These are phyloP conservation scores for Iphiclides podalirius DNA, from an alignment of 2,888 invertebrate genomes.

Conservation along the genomic window DNA sequence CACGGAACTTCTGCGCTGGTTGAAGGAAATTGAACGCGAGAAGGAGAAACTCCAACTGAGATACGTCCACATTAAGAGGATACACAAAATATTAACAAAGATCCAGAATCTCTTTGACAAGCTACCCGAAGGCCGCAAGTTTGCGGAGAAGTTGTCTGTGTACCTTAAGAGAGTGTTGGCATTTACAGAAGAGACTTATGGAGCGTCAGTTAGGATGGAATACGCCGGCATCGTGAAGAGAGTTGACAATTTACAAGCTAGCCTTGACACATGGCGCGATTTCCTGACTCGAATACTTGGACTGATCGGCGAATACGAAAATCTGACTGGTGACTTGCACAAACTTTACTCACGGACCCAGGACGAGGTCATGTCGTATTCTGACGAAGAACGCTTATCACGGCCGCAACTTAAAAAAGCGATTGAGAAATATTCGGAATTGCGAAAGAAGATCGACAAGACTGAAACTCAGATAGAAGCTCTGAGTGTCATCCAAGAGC, in stretches of 20 bases:
- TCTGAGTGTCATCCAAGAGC: constrained; percentile 87
- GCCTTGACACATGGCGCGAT: constrained; percentile 89
- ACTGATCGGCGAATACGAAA: constrained; percentile 83
- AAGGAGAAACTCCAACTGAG: constrained; percentile 87
- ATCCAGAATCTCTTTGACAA: constrained; percentile 85
- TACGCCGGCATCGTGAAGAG: constrained; percentile 88
- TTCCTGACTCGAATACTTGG: constrained; percentile 85
- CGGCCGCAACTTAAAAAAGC: constrained; percentile 82
- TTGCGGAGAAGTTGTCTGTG: constrained; percentile 80
- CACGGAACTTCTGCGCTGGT: constrained; percentile 86
- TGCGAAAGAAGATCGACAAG: constrained; percentile 79
- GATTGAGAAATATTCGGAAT: constrained; percentile 82
- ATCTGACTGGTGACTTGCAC: constrained; percentile 80
- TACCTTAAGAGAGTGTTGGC: constrained; percentile 84
- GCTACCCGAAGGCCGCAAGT: constrained; percentile 84
- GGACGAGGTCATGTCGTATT: constrained; percentile 78
- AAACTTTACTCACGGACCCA: constrained; percentile 83
- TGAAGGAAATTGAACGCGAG: constrained; percentile 89
- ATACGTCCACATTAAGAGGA: constrained; percentile 88
- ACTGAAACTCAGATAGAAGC: constrained; percentile 84
- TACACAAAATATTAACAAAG: constrained; percentile 84
- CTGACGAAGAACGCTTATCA: constrained; percentile 78
- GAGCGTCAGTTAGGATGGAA: constrained; percentile 90
- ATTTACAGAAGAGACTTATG: constrained; percentile 88
- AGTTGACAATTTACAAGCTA: constrained; percentile 89